Conservation (phyloP, 2,797 vertebrate genomes). For the Myotis myotis region DNA sequence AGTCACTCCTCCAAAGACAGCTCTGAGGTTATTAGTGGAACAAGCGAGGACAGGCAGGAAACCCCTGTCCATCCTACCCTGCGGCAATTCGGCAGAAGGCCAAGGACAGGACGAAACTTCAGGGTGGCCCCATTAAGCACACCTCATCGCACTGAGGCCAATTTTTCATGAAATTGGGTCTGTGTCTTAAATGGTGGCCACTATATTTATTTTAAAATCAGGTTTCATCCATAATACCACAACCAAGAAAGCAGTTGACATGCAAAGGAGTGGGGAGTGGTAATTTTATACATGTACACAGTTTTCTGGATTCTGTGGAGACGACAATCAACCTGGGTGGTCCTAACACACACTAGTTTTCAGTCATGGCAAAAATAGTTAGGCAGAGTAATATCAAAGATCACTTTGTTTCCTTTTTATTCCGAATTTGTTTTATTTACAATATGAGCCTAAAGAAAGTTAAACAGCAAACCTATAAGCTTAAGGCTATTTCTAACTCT, state of each 20-base stretch:
- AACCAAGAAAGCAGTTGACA: slow-evolving; percentile 45
- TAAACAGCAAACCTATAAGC: slow-evolving; percentile 19
- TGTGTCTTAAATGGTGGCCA: slow-evolving; percentile 43
- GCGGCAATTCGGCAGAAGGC: background rate
- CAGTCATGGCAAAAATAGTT: background rate
- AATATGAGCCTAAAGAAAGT: slow-evolving; percentile 5
- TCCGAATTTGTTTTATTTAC: slow-evolving; percentile 32
- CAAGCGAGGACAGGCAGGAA: background rate
- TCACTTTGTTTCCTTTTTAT: slow-evolving; percentile 31
- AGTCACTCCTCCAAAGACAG: background rate
- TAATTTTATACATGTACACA: slow-evolving; percentile 30
- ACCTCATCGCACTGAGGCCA: background rate
- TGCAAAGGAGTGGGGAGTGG: background rate
- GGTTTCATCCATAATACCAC: slow-evolving; percentile 48
- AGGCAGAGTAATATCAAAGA: background rate
- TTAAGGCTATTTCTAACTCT: slow-evolving; percentile 8
- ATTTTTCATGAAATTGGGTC: slow-evolving; percentile 31
- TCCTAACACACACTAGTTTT: background rate
- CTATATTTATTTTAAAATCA: slow-evolving; percentile 72
- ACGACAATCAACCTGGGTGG: slow-evolving; percentile 56
- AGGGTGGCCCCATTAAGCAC: slow-evolving; percentile 44
- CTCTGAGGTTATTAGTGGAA: background rate
- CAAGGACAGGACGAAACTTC: background rate
- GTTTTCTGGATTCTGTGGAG: slow-evolving; percentile 41
- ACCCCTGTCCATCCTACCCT: background rate